Evolutionary conservation across 2,113 vertebrate species (phyloP).

Genomic region (Corvus moneduloides): DNA sequence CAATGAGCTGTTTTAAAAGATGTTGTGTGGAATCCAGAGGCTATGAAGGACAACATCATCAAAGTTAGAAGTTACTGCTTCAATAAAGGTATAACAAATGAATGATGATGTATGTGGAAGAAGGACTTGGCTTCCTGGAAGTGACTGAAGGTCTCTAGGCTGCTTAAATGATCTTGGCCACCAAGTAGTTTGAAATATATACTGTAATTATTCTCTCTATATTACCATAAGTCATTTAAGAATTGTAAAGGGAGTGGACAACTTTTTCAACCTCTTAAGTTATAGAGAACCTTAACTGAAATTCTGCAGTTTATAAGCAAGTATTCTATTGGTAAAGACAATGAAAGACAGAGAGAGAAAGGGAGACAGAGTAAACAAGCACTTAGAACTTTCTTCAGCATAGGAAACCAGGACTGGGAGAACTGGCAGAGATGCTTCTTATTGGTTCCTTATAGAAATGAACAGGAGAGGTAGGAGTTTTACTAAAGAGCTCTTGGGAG

Average conservation of each 20-base stretch:
- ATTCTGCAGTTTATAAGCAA: not conserved
- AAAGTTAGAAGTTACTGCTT: not conserved
- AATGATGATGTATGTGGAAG: not conserved
- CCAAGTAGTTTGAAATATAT: not conserved
- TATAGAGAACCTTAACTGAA: not conserved
- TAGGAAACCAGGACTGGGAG: not conserved
- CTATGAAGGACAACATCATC: not conserved
- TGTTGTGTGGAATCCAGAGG: not conserved
- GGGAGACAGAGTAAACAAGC: not conserved
- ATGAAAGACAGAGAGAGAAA: not conserved
- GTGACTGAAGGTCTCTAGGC: not conserved
- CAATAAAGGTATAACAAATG: not conserved
- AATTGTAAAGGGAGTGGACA: not conserved
- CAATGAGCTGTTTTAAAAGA: not conserved
- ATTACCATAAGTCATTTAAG: not conserved
- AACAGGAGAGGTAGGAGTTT: not conserved
- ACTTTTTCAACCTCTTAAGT: not conserved
- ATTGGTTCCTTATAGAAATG: not conserved
- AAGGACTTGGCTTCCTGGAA: not conserved
- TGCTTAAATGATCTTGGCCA: not conserved
- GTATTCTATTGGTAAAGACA: not conserved
- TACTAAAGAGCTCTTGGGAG: not conserved
- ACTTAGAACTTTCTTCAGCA: not conserved
- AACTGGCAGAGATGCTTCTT: not conserved
- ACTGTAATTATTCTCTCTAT: not conserved